Base-by-base conservation (phyloP, 2,888 invertebrate species). In the Torymus aiolomorphi region DNA sequence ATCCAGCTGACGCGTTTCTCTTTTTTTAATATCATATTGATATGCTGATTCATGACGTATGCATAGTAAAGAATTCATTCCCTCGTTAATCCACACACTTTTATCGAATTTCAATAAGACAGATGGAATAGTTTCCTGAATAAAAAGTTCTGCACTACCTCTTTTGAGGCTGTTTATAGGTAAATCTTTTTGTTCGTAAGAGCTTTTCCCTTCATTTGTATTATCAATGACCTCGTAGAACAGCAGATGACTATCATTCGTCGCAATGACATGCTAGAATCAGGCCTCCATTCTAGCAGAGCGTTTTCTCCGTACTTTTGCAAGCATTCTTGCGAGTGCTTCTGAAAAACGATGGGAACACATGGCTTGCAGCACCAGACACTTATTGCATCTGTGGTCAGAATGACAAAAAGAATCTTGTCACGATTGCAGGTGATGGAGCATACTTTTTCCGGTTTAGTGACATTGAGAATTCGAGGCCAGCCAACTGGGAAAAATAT, bases 401-500 rank as follows among this genome's bases (percentile, higher is more conserved):
- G 90, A 82, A 97, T 93, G 65, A 96, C 96, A 91, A 97, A 96
- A 83, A 97, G 92, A 89, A 97, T 95, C 91, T 97, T 96, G 89
- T 98, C 97, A 88, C 97, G 94, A 92, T 97, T 98, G 87, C 96
- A 96, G 80, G 95, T n/a, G n/a, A n/a, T n/a, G n/a, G n/a, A n/a
- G n/a, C n/a, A n/a, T n/a, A n/a, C n/a, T n/a, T n/a, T n/a, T 5
- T 78, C 74, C 16, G 72, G 61, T 52, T 78, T 62, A 11, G 66
- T 83, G 86, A 94, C 93, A 91, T 95, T 95, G 83, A 98, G 92
- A 87, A 97, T 95, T 93, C 96, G 97, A 82, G 98, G 98, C 98
- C 98, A 98, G 87, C 98, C 98, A 88, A 97, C 94, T 79, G 98
- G 97, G 91, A 96, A 97, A 93, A 97, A 97, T 97, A 97, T 97